These are phyloP conservation scores for Phalacrocorax brasilianus DNA, from an alignment of 2,113 vertebrate species.

Conservation along the genomic window DNA sequence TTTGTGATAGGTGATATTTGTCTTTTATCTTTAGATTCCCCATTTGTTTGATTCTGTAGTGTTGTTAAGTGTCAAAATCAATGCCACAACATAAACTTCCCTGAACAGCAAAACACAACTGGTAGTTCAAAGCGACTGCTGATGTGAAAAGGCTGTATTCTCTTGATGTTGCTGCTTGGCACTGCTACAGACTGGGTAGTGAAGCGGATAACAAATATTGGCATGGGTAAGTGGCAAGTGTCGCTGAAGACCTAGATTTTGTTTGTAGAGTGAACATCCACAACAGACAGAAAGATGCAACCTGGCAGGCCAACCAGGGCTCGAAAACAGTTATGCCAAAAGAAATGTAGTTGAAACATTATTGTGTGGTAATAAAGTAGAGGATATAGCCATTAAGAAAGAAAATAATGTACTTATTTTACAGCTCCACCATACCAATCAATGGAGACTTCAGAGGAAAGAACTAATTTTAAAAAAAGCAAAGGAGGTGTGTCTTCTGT, in stretches of 20 bases:
- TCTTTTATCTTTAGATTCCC: not conserved
- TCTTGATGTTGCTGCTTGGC: slow-evolving; percentile 38
- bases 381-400: not conserved
- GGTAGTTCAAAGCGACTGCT: slow-evolving; percentile 26
- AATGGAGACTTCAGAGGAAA: not conserved
- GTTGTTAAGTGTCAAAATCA: not conserved
- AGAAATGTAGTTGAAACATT: slow-evolving; percentile 5
- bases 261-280: slow-evolving; percentile 28
- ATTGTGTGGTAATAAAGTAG: not conserved
- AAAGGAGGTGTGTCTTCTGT: not conserved
- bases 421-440: not conserved
- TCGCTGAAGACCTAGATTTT: slow-evolving; percentile 58
- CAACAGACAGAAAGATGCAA: slow-evolving; percentile 35
- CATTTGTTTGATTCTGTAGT: not conserved
- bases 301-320: not conserved
- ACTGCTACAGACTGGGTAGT: not conserved
- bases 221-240: slow-evolving; percentile 59
- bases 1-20: not conserved
- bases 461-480: not conserved
- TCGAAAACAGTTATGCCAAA: not conserved
- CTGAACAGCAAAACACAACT: not conserved
- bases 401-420: not conserved
- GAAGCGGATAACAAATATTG: slow-evolving; percentile 55
- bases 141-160: slow-evolving; percentile 36
- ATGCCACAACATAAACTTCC: not conserved